Evolutionary conservation across 1,140 invertebrate genomes (phyloP), one percentile per base, ranked within the genome.

Genomic region (Hydropsyche tenuis): DNA sequence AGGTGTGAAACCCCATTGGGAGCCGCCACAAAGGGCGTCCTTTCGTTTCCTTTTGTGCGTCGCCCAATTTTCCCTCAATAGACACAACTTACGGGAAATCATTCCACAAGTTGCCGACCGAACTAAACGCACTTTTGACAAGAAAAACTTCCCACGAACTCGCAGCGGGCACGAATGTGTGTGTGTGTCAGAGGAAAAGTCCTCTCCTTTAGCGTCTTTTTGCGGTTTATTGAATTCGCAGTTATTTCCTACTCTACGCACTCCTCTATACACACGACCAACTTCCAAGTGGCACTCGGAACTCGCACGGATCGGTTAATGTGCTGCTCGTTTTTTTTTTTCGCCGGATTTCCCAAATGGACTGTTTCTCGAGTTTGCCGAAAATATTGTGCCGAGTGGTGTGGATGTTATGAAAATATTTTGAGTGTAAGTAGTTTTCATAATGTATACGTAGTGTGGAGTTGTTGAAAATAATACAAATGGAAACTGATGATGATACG

Each of bases 71-170:
- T 53, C 48, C 48, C 48, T 18, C 48, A 53, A 53, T 53, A 53
- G 48, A 53, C 48, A 53, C n/a, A 53, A 53, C n/a, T 53, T 53
- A 6, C 16, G 6, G 30, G 48, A 18, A 16, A 20, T 53, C 48
- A 20, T 53, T 53, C 48, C 16, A 53, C 48, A 53, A 53, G 48
- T 53, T 53, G 48, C 48, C 48, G 48, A 53, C 14, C 30, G 7
- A 53, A 16, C 48, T 53, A 53, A 53, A 53, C 48, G 48, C 48
- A 53, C 48, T 53, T 53, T 53, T 53, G 48, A 53, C 48, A 37
- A 37, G 48, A 53, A 53, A 53, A 53, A 53, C 48, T 53, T 53
- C n/a, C 30, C 16, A 16, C 48, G 20, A 53, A 53, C 48, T 37
- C 9, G 18, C 16, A 53, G 48, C 16, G 6, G n/a, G 3, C 9